Percentiles rank a stretch among this genome's conserved stretches.
Conservation (phyloP, 2,113 vertebrate species). For the Eolophus roseicapilla region DNA sequence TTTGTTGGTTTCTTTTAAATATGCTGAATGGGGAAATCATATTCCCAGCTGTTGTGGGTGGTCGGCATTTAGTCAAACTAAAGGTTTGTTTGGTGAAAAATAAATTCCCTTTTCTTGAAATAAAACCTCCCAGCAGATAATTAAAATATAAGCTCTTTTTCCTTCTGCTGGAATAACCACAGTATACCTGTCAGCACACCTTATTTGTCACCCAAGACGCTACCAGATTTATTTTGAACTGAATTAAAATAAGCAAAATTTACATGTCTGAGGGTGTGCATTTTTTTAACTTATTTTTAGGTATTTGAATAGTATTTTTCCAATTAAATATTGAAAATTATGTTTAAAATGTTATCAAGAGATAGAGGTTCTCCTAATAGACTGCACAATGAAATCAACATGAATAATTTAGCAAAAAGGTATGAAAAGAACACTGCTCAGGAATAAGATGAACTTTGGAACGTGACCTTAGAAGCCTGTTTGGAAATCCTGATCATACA, state of each 20-base stretch:
- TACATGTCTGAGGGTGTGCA: not conserved
- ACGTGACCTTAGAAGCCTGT: not conserved
- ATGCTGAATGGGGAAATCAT: not conserved
- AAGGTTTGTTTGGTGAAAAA: not conserved
- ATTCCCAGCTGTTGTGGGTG: not conserved
- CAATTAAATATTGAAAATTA: not conserved
- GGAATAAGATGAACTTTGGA: not conserved
- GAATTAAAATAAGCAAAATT: not conserved
- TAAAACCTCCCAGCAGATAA: accelerated
- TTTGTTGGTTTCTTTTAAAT: not conserved
- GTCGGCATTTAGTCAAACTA: not conserved
- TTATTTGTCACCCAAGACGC: not conserved
- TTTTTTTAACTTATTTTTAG: not conserved
- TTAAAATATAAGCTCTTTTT: not conserved
- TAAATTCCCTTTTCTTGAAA: not conserved
- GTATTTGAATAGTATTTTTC: not conserved
- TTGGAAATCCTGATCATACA: not conserved
- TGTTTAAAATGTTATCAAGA: not conserved
- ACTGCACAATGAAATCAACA: not conserved
- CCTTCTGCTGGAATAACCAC: not conserved
- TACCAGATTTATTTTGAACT: not conserved
- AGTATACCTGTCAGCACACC: not conserved
- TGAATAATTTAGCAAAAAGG: not conserved
- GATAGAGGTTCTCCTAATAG: not conserved
- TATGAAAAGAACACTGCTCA: accelerated